Percentiles rank a stretch among this genome's conserved stretches.
These are phyloP conservation scores for Gymnobelideus leadbeateri DNA, from an alignment of 2,113 vertebrate species.

Conservation along the genomic window DNA sequence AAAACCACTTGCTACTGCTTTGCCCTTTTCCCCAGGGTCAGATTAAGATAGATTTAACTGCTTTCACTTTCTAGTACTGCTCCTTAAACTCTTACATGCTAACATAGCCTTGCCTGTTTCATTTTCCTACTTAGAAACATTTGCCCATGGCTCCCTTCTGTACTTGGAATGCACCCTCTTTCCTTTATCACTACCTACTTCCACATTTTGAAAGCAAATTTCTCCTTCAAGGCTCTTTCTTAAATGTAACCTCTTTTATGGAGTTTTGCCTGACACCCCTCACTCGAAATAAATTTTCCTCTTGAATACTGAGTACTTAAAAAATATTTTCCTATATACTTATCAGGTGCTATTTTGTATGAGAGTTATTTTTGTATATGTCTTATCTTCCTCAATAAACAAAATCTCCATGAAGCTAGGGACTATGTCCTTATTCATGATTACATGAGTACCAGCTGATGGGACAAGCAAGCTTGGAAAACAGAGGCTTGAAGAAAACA, in stretches of 20 bases:
- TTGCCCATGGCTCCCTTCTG: neutral
- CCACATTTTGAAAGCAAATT: neutral
- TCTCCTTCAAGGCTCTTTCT: neutral
- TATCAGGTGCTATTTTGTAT: too few species aligned
- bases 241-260: neutral
- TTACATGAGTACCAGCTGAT: too few species aligned
- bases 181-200: neutral
- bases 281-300: neutral
- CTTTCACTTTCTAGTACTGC: neutral
- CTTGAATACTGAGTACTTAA: neutral
- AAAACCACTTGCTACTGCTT: neutral
- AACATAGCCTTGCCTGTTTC: neutral
- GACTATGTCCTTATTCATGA: too few species aligned
- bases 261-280: neutral
- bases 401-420: too few species aligned
- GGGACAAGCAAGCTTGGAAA: too few species aligned
- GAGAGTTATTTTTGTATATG: too few species aligned
- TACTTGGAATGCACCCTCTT: neutral
- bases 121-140: neutral
- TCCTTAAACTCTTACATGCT: neutral
- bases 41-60: neutral
- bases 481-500: too few species aligned
- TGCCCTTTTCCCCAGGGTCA: neutral
- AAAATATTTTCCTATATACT: too few species aligned
- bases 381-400: too few species aligned